Percentiles rank a stretch among this genome's conserved stretches.
Evolutionary conservation across 2,888 invertebrate species (phyloP).

Genomic region (Argynnis bischoffii): DNA sequence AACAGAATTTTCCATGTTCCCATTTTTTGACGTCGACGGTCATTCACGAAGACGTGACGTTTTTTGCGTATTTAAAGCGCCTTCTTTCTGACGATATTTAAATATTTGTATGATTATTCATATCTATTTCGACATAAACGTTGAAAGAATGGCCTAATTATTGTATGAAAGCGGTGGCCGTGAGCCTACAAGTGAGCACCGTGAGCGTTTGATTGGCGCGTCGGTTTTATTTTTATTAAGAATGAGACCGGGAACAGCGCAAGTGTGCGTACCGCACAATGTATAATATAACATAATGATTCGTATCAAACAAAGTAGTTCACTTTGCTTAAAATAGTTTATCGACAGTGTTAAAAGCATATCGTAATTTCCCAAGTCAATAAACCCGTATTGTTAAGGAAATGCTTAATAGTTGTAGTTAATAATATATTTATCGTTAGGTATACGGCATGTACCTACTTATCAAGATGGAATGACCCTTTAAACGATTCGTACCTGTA

Average conservation of each 20-base stretch:
- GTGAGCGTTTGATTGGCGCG: slow-evolving; percentile 55
- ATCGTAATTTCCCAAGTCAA: neutral
- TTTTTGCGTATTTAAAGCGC: slow-evolving; percentile 50
- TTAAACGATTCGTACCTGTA: slow-evolving; percentile 39
- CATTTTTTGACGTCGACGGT: slow-evolving; percentile 61
- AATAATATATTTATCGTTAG: neutral
- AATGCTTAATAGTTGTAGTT: neutral
- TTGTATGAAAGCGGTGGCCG: slow-evolving; percentile 30
- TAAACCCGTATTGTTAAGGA: neutral
- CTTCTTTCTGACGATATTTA: slow-evolving; percentile 40
- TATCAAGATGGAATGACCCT: neutral
- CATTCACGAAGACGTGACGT: slow-evolving; percentile 71
- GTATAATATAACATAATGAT: slow-evolving; percentile 12
- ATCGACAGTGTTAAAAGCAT: neutral
- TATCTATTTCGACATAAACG: slow-evolving; percentile 48
- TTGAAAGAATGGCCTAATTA: slow-evolving; percentile 42
- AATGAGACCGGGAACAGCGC: slow-evolving; percentile 46
- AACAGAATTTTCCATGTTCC: slow-evolving; percentile 36
- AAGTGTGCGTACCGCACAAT: slow-evolving; percentile 28
- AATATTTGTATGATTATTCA: slow-evolving; percentile 46
- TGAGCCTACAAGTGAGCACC: slow-evolving; percentile 41
- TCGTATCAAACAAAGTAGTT: slow-evolving; percentile 38
- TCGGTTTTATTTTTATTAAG: slow-evolving; percentile 69
- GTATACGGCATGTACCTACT: neutral
- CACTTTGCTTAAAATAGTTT: slow-evolving; percentile 1